These are phyloP conservation scores for Portevinia maculata DNA, from an alignment of 2,888 invertebrate species.

Conservation along the genomic window DNA sequence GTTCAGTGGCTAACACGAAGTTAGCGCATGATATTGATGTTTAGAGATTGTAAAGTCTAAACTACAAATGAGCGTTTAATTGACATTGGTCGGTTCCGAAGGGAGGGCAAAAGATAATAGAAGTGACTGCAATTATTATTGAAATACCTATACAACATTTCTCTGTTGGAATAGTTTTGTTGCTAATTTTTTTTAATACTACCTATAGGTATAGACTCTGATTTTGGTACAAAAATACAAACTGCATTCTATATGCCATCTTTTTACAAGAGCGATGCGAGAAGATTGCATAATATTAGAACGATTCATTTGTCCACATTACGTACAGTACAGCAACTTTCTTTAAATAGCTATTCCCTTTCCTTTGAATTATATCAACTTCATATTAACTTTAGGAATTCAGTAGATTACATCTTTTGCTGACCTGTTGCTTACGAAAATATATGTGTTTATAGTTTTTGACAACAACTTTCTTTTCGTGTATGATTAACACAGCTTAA, in stretches of 20 bases:
- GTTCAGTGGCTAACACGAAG: conserved; percentile 65
- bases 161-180: conserved; percentile 10
- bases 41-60: conserved; percentile 60
- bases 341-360: too few species aligned
- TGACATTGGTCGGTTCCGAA: conserved; percentile 52
- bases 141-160: neutral
- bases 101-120: neutral
- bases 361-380: too few species aligned
- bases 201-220: neutral
- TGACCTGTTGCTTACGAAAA: too few species aligned
- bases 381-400: too few species aligned
- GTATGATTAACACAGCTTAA: too few species aligned
- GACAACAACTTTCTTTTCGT: too few species aligned
- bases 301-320: neutral
- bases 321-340: too few species aligned
- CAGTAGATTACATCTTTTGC: too few species aligned
- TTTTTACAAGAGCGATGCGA: too few species aligned
- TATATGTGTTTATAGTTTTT: too few species aligned
- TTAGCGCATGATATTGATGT: conserved; percentile 59
- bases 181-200: neutral
- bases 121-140: conserved; percentile 53
- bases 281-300: too few species aligned
- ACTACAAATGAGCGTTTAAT: conserved; percentile 62
- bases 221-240: neutral
- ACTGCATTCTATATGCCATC: neutral